Evolutionary conservation across 2,888 invertebrate species (phyloP), one percentile per base, ranked within the genome.

Genomic region (Chelonus formosanus): DNA sequence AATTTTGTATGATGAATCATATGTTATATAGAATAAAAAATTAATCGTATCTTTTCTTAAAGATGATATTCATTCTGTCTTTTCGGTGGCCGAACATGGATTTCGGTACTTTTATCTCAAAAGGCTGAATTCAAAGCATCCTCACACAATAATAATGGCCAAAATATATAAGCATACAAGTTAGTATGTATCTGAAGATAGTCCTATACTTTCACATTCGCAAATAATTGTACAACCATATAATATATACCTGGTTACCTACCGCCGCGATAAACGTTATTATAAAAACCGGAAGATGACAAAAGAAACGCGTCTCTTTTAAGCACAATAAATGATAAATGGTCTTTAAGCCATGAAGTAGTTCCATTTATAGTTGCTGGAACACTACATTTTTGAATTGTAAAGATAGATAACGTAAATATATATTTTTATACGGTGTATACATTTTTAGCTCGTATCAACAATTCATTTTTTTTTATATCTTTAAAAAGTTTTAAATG

Each of bases 281-380:
- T 73, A 78, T 76, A 79, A 78, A 78, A 75, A 74, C 32, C 75
- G 72, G 70, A 60, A 59, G 73, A 70, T 77, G 79, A 81, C 80
- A 78, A 79, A 79, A 74, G 77, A 73, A 75, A 72, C 71, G 70
- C 74, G 75, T 76, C 76, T 78, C 68, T 76, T 74, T 73, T 78
- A 77, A 77, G 75, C 75, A 75, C 79, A 76, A 74, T 76, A 75
- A 74, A 76, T 82, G 82, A 82, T 80, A 80, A 82, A 83, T 80
- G 81, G 78, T 75, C 70, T 52, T 44, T 65, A 64, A 59, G 56
- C 64, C 63, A 55, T 67, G 63, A 64, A 65, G 69, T 67, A 66
- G 63, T 66, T 67, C 60, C 63, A 63, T 62, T 69, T 63, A 45
- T 50, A 55, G 45, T 62, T 57, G 44, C 52, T 58, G 44, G 57